Base-by-base conservation (phyloP, 1,140 invertebrate genomes). In the Drosophila bocki region DNA sequence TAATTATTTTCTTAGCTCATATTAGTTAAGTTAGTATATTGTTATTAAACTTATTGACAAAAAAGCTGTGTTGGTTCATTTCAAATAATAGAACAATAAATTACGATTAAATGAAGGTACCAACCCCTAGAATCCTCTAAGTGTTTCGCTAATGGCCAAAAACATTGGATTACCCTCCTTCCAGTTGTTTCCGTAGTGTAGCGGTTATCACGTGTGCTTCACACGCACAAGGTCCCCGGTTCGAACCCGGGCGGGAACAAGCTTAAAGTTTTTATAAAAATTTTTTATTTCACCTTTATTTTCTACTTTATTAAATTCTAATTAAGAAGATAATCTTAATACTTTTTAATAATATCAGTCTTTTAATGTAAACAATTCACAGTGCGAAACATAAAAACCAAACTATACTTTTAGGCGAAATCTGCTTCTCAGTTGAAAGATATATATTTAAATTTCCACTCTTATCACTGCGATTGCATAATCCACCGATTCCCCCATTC, bases 181-280 rank as follows among this genome's bases (percentile, higher is more conserved):
- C 6, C 17, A 45, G 5, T 0, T 12, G 17, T 45, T 69, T 69
- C 91, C 93, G 93, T 93, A 93, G 93, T 93, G 94, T 94, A 95
- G 94, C 93, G 94, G 94, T 94, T 94, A 95, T 95, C 94, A 94
- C 94, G 94, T 94, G 93, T 93, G 94, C 94, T 94, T 95, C 93
- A 95, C 94, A 95, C 94, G 94, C 94, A 94, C 93, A 94, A 95
- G 94, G 94, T 94, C 94, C 94, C 94, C 93, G 69, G 69, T 72
- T 72, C 65, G 51, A 72, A 58, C 64, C 50, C 68, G 68, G 68
- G 68, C 68, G 68, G 68, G 68, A 71, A 71, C 68, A 71, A 7
- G 7, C 39, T 0, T 17, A 11, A 13, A 6, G 0, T 3, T 12
- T n/a, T n/a, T n/a, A 3, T 29, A n/a, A 6, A 5, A 9, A 3